phyloP scores from a whole-genome alignment of 2,113 vertebrate genomes.

The Trichechus manatus region DNA sequence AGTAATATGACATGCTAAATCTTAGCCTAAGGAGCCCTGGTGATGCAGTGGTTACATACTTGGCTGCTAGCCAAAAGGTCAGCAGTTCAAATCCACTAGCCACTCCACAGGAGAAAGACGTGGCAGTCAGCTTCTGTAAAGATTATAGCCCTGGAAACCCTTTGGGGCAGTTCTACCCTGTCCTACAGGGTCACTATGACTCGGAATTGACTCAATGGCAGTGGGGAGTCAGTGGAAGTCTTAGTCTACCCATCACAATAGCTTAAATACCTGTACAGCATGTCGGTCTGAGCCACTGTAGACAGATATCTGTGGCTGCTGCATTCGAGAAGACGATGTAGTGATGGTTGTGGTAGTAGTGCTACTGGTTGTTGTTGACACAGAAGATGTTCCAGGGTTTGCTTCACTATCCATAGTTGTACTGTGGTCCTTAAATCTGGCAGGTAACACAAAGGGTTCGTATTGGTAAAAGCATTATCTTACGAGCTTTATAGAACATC shows the following conservation, averaged over 20 bases:
- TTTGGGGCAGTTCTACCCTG: not conserved
- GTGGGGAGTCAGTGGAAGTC: not conserved
- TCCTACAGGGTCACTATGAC: not conserved
- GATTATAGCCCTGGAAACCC: not conserved
- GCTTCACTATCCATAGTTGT: constrained; percentile 90
- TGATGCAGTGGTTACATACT: not conserved
- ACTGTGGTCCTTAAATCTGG: constrained; percentile 81
- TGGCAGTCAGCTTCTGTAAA: not conserved
- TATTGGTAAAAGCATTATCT: not conserved
- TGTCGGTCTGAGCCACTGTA: constrained; percentile 93
- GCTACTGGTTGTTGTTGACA: constrained; percentile 85
- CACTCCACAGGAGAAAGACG: not conserved
- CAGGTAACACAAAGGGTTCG: constrained; percentile 48
- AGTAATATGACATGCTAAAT: not conserved
- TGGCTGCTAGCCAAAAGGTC: not conserved
- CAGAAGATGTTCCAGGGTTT: constrained; percentile 87
- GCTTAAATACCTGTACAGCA: constrained; percentile 92
- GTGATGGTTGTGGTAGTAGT: constrained; percentile 86
- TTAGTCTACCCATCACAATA: not conserved
- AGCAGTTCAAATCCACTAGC: not conserved
- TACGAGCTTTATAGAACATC: not conserved
- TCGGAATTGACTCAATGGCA: too few species aligned
- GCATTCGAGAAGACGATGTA: constrained; percentile 87
- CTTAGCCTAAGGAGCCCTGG: not conserved
- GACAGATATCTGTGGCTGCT: constrained; percentile 91